Percentiles rank a stretch among this genome's conserved stretches.
phyloP scores from a whole-genome alignment of 2,888 invertebrate species.

The Latheticus oryzae region DNA sequence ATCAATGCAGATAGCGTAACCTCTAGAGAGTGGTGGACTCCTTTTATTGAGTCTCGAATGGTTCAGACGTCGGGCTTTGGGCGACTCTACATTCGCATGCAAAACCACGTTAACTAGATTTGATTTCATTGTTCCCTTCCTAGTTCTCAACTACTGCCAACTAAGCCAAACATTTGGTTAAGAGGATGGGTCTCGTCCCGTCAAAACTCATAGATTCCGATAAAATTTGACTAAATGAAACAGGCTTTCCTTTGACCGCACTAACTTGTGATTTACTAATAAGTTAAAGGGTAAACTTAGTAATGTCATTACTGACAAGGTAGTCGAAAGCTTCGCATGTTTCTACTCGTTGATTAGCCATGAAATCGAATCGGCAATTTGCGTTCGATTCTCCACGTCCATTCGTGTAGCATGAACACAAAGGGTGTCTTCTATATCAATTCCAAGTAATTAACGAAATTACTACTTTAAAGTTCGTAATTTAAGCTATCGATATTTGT shows the following conservation, averaged over 20 bases:
- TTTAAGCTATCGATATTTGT: constrained; percentile 29
- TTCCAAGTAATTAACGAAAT: constrained; percentile 30
- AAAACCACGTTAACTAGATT: constrained; percentile 39
- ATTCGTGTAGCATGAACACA: constrained; percentile 20
- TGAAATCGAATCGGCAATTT: constrained; percentile 37
- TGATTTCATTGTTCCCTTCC: constrained; percentile 41
- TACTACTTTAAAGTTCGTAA: constrained; percentile 15
- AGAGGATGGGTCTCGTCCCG: constrained; percentile 24
- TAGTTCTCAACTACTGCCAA: constrained; percentile 30
- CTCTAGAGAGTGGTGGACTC: constrained; percentile 4
- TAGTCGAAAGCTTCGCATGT: constrained; percentile 32
- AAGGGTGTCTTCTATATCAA: constrained; percentile 25
- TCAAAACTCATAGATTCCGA: constrained; percentile 27
- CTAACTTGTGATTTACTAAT: constrained; percentile 32
- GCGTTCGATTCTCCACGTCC: constrained; percentile 21
- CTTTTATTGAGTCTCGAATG: constrained; percentile 30
- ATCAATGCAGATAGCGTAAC: constrained; percentile 33
- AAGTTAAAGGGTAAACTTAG: constrained; percentile 37
- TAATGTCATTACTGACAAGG: constrained; percentile 35
- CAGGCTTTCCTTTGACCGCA: constrained; percentile 32
- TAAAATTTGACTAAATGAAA: constrained; percentile 38
- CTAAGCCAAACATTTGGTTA: constrained; percentile 38
- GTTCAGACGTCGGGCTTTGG: constrained; percentile 7
- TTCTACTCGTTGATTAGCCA: constrained; percentile 28
- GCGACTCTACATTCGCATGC: constrained; percentile 31